A percentile compares a stretch with the other conserved stretches of the same genome.
phyloP scores from a whole-genome alignment of 1,140 invertebrate genomes.

The Drosophila orena region DNA sequence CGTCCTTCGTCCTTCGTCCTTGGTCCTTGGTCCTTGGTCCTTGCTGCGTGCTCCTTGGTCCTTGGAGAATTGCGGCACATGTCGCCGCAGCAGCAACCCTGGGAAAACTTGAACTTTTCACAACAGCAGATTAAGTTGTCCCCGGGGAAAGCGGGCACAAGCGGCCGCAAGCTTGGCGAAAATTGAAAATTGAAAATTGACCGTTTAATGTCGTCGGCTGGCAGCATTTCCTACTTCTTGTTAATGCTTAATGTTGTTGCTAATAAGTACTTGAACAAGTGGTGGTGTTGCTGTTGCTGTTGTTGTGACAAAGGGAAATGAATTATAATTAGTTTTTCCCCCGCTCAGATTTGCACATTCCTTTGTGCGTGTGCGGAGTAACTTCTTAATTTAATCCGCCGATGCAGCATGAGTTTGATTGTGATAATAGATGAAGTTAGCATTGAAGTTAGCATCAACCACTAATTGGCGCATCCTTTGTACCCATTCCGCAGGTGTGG shows the following conservation, averaged over 20 bases:
- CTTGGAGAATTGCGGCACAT: slow-evolving; percentile 77
- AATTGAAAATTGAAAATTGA: slow-evolving; percentile 85
- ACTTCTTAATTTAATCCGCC: no score
- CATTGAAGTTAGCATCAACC: no score
- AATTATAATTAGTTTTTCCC: slow-evolving; percentile 78
- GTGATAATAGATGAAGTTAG: no score
- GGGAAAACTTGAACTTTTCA: slow-evolving; percentile 77
- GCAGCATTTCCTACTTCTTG: slow-evolving; percentile 56
- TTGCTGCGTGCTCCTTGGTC: slow-evolving; percentile 22
- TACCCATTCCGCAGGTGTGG: slow-evolving; percentile 92
- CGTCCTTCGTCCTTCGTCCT: not conserved
- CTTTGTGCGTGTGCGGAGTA: no score
- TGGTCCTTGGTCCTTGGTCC: slow-evolving; percentile 46
- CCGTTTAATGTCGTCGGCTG: slow-evolving; percentile 73
- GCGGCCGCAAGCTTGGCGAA: slow-evolving; percentile 57
- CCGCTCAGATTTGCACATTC: not conserved
- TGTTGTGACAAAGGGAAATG: slow-evolving; percentile 17
- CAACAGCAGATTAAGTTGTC: slow-evolving; percentile 83
- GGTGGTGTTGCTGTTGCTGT: slow-evolving; percentile 27
- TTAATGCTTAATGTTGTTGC: slow-evolving; percentile 30
- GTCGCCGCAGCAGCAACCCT: slow-evolving; percentile 55
- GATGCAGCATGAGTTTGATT: no score
- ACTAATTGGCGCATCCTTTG: not conserved
- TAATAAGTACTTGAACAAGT: slow-evolving; percentile 78
- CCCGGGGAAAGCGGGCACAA: slow-evolving; percentile 24